These are phyloP conservation scores for Yoshiicerus persimilis DNA, from an alignment of 1,140 invertebrate genomes.

Conservation along the genomic window DNA sequence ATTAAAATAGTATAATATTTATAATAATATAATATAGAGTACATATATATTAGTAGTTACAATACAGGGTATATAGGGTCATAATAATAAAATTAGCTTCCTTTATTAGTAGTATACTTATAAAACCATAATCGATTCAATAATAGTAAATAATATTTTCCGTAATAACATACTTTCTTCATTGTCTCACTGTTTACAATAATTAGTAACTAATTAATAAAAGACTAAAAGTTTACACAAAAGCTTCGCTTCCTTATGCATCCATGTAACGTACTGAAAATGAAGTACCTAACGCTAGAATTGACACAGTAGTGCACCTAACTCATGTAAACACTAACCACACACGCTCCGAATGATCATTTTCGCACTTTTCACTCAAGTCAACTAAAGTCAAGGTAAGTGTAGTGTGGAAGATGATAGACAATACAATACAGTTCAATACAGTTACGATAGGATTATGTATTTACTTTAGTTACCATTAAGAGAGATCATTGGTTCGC, in stretches of 20 bases:
- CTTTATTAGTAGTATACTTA: not conserved
- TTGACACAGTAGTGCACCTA: not conserved
- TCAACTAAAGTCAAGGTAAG: not conserved
- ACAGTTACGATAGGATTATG: not conserved
- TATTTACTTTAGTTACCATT: not conserved
- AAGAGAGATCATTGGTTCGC: no score
- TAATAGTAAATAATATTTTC: not conserved
- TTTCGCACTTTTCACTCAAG: not conserved
- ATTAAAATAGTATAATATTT: not conserved
- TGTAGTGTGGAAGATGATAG: not conserved
- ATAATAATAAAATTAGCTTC: slow-evolving; percentile 4
- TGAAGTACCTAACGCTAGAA: not conserved
- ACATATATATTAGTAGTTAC: not conserved
- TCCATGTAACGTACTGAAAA: not conserved
- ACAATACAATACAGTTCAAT: not conserved
- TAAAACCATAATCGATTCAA: not conserved
- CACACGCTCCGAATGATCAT: not conserved
- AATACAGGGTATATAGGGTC: not conserved
- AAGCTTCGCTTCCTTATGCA: not conserved
- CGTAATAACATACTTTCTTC: not conserved
- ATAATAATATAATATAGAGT: not conserved
- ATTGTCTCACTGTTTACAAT: not conserved
- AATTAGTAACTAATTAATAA: not conserved
- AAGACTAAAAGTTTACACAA: not conserved
- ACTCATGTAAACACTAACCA: not conserved